phyloP scores from a whole-genome alignment of 2,797 vertebrate genomes.

The Tokudaia tokunoshimensis region DNA sequence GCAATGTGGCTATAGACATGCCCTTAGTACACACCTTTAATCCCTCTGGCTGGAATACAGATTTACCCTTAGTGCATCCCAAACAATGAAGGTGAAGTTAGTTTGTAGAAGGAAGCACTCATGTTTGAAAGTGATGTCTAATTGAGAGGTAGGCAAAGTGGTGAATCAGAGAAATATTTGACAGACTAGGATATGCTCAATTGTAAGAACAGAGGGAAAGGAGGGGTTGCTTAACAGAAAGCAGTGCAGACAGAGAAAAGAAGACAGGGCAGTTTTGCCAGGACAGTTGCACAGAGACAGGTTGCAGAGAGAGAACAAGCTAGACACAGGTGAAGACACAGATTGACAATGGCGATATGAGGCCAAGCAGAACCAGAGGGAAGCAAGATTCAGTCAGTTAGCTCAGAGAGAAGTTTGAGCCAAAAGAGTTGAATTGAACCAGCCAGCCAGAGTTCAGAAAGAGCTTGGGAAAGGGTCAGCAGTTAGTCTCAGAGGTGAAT shows the following conservation, averaged over 20 bases:
- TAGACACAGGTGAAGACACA: neutral
- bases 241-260: neutral
- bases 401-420: neutral
- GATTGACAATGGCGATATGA: neutral
- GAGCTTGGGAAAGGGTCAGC: neutral
- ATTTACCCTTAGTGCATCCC: neutral
- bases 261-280: neutral
- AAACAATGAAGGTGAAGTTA: neutral
- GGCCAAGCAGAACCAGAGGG: neutral
- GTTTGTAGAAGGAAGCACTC: neutral
- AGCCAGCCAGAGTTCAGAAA: neutral
- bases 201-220: neutral
- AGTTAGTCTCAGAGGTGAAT: neutral
- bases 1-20: neutral
- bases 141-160: neutral
- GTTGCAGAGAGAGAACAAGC: neutral
- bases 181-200: neutral
- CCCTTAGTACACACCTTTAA: neutral
- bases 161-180: neutral
- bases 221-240: neutral
- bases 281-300: neutral
- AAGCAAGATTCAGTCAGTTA: neutral
- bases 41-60: neutral
- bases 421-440: neutral
- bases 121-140: neutral